These are phyloP conservation scores for Hydrozoanthus tunicans DNA, from an alignment of 64 coral and sea anemone species.

Conservation along the genomic window DNA sequence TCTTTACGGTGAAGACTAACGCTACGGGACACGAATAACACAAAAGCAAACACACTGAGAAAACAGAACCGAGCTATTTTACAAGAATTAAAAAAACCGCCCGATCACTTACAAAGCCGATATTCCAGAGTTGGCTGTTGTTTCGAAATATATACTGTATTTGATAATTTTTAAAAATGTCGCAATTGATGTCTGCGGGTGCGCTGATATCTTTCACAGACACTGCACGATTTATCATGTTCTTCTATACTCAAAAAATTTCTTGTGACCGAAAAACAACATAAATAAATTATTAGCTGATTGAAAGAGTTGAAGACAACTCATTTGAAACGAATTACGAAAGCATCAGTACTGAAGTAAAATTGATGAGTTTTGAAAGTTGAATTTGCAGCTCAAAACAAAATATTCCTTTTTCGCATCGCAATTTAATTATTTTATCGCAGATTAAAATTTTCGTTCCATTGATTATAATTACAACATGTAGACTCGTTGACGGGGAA, in stretches of 20 bases:
- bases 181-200: too few species aligned
- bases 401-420: not conserved
- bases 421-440: not conserved
- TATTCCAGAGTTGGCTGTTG: not conserved
- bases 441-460: too few species aligned
- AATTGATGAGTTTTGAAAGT: constrained; percentile 43
- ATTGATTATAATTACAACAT: too few species aligned
- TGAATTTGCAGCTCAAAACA: not conserved
- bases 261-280: not conserved
- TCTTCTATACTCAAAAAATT: not conserved
- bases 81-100: constrained; percentile 11
- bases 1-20: not conserved
- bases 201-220: too few species aligned
- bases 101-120: not conserved
- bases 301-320: not conserved
- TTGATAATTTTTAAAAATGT: too few species aligned
- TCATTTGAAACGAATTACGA: constrained; percentile 8
- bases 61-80: not conserved
- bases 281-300: constrained; percentile 22
- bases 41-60: not conserved
- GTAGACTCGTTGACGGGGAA: too few species aligned
- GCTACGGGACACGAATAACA: not conserved
- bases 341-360: not conserved
- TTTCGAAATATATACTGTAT: too few species aligned
- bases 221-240: too few species aligned